Percentiles rank a stretch among this genome's conserved stretches.
These are phyloP conservation scores for Dipodomys stephensi DNA, from an alignment of 2,113 vertebrate species.

Conservation along the genomic window DNA sequence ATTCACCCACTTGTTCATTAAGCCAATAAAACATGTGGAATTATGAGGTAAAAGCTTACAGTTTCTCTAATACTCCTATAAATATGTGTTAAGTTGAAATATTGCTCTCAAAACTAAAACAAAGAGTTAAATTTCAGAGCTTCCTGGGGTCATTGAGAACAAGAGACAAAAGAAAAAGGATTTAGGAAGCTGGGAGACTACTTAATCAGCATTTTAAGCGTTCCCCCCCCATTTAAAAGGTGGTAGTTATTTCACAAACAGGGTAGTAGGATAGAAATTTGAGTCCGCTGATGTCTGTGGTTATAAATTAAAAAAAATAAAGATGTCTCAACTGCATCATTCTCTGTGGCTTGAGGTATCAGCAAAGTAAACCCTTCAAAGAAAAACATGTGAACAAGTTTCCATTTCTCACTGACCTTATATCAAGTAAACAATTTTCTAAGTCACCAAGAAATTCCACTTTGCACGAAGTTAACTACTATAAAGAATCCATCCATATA, in stretches of 20 bases:
- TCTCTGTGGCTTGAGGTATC: conserved; percentile 17
- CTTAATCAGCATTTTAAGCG: conserved; percentile 38
- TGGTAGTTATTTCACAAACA: conserved; percentile 13
- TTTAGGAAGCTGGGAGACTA: background rate
- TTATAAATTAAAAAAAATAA: conserved; percentile 42
- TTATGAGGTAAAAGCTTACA: background rate
- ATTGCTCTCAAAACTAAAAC: conserved; percentile 48
- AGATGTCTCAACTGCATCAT: conserved; percentile 24
- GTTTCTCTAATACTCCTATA: conserved; percentile 15
- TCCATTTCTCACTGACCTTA: conserved; percentile 48
- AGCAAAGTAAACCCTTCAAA: conserved; percentile 43
- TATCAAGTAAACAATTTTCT: conserved; percentile 45
- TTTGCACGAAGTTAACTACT: conserved; percentile 51
- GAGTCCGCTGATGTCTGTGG: background rate
- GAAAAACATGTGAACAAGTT: background rate
- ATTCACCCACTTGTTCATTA: background rate
- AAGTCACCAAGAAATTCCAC: conserved; percentile 44
- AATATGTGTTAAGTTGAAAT: conserved; percentile 10
- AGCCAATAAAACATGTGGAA: background rate
- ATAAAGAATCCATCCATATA: conserved; percentile 3
- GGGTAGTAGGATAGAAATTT: conserved; percentile 40
- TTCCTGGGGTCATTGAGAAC: background rate
- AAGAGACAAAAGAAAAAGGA: background rate
- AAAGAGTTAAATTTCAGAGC: conserved; percentile 22
- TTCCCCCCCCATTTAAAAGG: background rate